A percentile compares a stretch with the other conserved stretches of the same genome.
These are phyloP conservation scores for Opisthocomus hoazin DNA, from an alignment of 2,113 vertebrate genomes.

Conservation along the genomic window DNA sequence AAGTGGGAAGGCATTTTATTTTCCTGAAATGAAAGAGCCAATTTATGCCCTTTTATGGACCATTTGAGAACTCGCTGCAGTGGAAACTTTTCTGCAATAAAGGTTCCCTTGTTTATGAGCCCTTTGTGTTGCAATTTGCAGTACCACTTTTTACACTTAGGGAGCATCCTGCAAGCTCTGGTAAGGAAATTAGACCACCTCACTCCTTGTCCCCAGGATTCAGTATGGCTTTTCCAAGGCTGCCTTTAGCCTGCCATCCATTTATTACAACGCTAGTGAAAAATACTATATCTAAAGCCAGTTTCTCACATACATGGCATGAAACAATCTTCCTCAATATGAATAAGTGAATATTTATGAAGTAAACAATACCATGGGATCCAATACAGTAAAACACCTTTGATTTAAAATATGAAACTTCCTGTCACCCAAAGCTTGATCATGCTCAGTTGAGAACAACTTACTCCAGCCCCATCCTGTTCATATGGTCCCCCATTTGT, in stretches of 20 bases:
- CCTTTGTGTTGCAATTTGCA: slow-evolving; percentile 40
- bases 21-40: slow-evolving; percentile 70
- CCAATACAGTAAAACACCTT: not conserved
- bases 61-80: slow-evolving; percentile 46
- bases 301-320: not conserved
- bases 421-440: not conserved
- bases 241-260: not conserved
- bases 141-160: slow-evolving; percentile 33
- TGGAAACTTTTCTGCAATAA: slow-evolving; percentile 67
- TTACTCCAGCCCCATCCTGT: not conserved
- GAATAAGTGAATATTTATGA: not conserved
- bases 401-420: not conserved
- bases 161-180: slow-evolving; percentile 16
- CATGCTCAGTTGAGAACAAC: not conserved
- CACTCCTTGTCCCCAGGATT: not conserved
- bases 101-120: slow-evolving; percentile 65
- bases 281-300: not conserved
- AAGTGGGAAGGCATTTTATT: slow-evolving; percentile 67
- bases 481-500: not conserved
- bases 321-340: not conserved
- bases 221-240: not conserved
- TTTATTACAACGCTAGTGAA: not conserved
- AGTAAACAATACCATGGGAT: not conserved
- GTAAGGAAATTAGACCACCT: slow-evolving; percentile 13
- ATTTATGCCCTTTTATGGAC: slow-evolving; percentile 66